Evolutionary conservation across 2,888 invertebrate species (phyloP), one percentile per base, ranked within the genome.

Genomic region (Ophion ventricosus): DNA sequence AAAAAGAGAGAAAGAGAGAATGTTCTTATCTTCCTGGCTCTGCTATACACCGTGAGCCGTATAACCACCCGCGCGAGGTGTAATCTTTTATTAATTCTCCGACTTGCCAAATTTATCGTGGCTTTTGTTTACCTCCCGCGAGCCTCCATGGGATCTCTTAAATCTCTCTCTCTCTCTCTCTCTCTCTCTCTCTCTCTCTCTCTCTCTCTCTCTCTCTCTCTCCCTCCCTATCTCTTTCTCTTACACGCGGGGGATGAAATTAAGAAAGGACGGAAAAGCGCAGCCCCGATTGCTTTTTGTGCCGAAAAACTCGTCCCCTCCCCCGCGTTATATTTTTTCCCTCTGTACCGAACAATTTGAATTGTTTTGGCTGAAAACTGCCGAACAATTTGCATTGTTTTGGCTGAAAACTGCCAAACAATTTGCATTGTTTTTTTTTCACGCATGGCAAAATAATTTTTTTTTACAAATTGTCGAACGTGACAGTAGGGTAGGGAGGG

Each of bases 31-130:
- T 91, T 69, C 72, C 82, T 73, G 75, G 78, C 87, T 81, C 82
- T 77, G 59, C 75, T 67, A 56, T 66, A 74, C 80, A 66, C 85
- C 86, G 86, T 89, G 86, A 90, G 90, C 90, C 88, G 90, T 90
- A 91, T 75, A 83, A 83, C 80, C 80, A 67, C 74, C 43, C 79
- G 89, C 90, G 66, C 91, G 90, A 87, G 90, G 90, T 91, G 93
- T 93, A 93, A 93, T 93, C 93, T 93, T 93, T 93, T 93, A 93
- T 93, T 93, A 93, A 93, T 93, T 93, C 93, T 92, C 90, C 90
- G 92, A 92, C 92, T 93, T 92, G 91, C 88, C 89, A 92, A 93
- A 93, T 93, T 93, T 93, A 93, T 93, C 90, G 91, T 88, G 86
- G 92, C 92, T 92, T 92, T 93, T 93, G 92, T 92, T 93, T 92